phyloP scores from a whole-genome alignment of 2,113 vertebrate genomes.

The Cercopithecus mona region DNA sequence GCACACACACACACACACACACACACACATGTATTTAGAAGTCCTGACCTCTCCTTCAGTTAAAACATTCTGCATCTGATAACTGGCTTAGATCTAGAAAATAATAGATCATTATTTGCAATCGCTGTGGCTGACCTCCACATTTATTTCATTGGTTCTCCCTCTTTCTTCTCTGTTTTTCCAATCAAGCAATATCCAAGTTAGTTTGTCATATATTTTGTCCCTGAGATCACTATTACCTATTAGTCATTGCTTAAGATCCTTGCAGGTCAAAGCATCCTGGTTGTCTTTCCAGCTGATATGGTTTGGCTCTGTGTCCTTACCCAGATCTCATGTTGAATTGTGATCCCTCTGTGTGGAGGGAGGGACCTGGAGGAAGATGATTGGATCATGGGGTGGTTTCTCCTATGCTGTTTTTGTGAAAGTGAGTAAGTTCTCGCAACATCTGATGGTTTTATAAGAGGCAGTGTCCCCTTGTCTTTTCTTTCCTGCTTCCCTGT shows the following conservation, averaged over 20 bases:
- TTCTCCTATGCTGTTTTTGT: too few species aligned
- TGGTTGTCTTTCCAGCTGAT: not conserved
- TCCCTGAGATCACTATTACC: not conserved
- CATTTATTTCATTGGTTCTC: not conserved
- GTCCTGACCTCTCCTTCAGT: not conserved
- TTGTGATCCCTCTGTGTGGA: too few species aligned
- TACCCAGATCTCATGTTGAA: too few species aligned
- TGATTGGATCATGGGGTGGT: too few species aligned
- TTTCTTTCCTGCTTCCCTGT: too few species aligned
- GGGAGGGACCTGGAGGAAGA: too few species aligned
- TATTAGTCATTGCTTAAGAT: not conserved
- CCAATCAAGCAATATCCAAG: not conserved
- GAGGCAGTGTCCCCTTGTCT: too few species aligned
- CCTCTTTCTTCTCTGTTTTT: not conserved
- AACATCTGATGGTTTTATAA: too few species aligned
- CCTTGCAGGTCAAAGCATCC: not conserved
- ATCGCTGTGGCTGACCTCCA: not conserved
- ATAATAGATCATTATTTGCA: not conserved
- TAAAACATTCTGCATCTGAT: not conserved
- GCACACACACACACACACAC: too few species aligned
- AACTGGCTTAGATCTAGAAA: not conserved
- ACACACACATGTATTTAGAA: not conserved
- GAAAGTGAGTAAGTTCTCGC: too few species aligned
- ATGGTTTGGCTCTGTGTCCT: too few species aligned
- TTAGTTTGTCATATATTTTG: not conserved